Base-by-base conservation (phyloP, 1,140 invertebrate genomes). In the Orchestia grillus region DNA sequence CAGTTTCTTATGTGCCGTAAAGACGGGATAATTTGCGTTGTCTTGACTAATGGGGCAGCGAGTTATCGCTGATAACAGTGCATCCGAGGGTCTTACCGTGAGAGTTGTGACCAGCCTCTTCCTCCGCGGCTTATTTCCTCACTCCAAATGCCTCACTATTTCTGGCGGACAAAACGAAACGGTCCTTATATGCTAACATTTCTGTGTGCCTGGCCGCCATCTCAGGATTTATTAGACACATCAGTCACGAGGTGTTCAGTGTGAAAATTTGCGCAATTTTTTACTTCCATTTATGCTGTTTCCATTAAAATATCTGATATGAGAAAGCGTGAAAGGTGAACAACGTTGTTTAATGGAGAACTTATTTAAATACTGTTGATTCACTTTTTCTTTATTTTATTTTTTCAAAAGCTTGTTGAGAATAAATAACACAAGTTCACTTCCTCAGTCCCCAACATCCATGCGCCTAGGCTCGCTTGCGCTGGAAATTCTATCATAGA, bases 21-120 rank as follows among this genome's bases (percentile, higher is more conserved):
- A 94, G 8, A 47, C 23, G 43, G 47, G 92, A 44, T 94, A 94
- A 94, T 94, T 94, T 94, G 44, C 92, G 92, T 94, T 8, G 43
- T 47, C 92, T 19, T 45, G 92, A 94, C 92, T 94, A 94, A 94
- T 94, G 92, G 92, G 6, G 43, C 92, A 47, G 43, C 44, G 47
- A 45, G 40, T 94, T 94, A 94, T 94, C 92, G 92, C 43, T 94
- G 92, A 94, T 94, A 94, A 44, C 44, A n/a, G 92, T n/a, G 92
- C 47, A 94, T 94, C 92, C 43, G 43, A 45, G 92, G 92, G 43
- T n/a, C 44, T 42, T 44, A 44, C 92, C 40, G 0, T 94, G 88
- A 90, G 88, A 90, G 88, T 90, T 90, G 43, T 90, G 88, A 41
- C 43, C 88, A 28, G 43, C 88, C 88, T 43, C 15, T 44, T 42